A percentile compares a stretch with the other conserved stretches of the same genome.
Conservation (phyloP, 2,797 vertebrate genomes). For the Poeciliopsis turneri region DNA sequence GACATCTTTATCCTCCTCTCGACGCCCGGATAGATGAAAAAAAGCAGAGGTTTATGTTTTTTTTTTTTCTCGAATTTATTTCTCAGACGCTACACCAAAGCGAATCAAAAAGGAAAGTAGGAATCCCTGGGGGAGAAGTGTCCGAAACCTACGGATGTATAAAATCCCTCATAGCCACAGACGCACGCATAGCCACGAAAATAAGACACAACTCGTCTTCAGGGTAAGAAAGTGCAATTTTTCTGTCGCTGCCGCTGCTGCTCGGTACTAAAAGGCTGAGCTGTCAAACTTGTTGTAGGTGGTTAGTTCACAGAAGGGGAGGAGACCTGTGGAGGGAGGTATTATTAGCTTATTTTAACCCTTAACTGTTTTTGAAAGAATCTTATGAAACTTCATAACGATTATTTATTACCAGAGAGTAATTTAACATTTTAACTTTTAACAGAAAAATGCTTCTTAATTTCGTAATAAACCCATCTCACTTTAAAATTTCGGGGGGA, state of each 20-base stretch:
- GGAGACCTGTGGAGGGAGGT: constrained; percentile 61
- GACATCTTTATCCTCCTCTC: constrained; percentile 81
- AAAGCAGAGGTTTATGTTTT: background rate
- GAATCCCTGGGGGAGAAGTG: constrained; percentile 27
- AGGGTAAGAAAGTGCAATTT: constrained; percentile 11
- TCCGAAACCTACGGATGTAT: constrained; percentile 46
- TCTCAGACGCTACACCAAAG: background rate
- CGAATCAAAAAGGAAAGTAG: background rate
- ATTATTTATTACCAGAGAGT: background rate
- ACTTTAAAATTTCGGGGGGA: background rate
- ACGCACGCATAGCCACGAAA: constrained; percentile 5
- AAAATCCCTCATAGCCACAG: constrained; percentile 57
- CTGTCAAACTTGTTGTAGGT: constrained; percentile 81
- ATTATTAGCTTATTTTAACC: constrained; percentile 18
- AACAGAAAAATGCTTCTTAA: background rate
- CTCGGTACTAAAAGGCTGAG: constrained; percentile 35
- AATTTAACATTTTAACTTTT: background rate
- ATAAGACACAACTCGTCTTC: background rate
- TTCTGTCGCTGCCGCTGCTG: constrained; percentile 15
- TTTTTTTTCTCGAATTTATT: background rate
- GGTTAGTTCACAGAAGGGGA: constrained; percentile 55
- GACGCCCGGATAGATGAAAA: background rate
- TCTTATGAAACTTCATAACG: background rate
- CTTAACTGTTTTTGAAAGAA: constrained; percentile 6
- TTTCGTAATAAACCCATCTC: background rate